Evolutionary conservation across 1,140 invertebrate genomes (phyloP).

Genomic region (Acromyrmex heyeri): DNA sequence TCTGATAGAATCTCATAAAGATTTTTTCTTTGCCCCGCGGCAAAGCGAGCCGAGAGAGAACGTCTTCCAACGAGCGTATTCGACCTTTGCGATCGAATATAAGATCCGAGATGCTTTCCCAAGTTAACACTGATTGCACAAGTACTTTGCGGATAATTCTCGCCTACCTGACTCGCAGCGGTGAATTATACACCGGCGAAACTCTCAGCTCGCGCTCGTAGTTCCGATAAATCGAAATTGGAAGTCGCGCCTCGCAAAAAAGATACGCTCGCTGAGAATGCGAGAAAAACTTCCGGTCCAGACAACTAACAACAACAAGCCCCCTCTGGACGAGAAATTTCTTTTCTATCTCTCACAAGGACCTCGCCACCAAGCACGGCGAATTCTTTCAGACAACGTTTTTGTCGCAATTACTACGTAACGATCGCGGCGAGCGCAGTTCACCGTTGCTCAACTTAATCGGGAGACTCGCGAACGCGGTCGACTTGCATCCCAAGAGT

Average conservation of each 20-base stretch:
- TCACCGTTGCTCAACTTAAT: conserved; percentile 46
- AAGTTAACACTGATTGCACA: conserved; percentile 2
- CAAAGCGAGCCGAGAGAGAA: neutral
- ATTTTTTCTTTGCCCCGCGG: too few species aligned
- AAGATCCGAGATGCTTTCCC: neutral
- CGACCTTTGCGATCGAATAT: neutral
- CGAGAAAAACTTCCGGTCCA: conserved; percentile 67
- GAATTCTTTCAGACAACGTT: conserved; percentile 44
- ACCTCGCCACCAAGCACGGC: conserved; percentile 34
- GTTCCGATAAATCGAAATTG: conserved; percentile 10
- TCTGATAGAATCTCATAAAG: too few species aligned
- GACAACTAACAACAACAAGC: conserved; percentile 56
- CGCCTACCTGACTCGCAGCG: neutral
- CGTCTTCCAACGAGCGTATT: neutral
- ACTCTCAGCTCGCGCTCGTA: neutral
- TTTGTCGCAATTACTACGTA: conserved; percentile 29
- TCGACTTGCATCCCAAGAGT: conserved; percentile 8
- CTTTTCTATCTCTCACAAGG: conserved; percentile 29
- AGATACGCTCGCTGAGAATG: conserved; percentile 1
- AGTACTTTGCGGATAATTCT: neutral
- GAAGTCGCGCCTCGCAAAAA: conserved; percentile 4
- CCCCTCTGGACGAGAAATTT: conserved; percentile 35
- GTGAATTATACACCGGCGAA: neutral
- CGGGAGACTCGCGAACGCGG: conserved; percentile 28
- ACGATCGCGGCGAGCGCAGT: neutral